Percentiles rank a stretch among this genome's conserved stretches.
These are phyloP conservation scores for Erebia ligea DNA, from an alignment of 2,888 invertebrate species.

Conservation along the genomic window DNA sequence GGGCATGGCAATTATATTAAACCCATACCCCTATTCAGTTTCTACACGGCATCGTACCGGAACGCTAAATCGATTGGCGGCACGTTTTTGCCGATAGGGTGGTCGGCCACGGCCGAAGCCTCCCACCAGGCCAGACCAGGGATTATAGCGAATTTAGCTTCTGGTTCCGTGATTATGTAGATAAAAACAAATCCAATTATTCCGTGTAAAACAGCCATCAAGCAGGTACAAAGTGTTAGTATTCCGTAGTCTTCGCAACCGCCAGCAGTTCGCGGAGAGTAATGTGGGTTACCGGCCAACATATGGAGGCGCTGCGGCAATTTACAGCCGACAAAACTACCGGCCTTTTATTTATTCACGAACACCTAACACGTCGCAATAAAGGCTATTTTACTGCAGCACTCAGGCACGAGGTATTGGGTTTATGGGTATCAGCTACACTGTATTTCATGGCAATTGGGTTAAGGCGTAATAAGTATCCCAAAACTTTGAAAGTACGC, in stretches of 20 bases:
- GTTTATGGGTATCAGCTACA: not conserved
- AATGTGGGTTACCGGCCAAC: conserved; percentile 57
- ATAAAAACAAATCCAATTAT: not conserved
- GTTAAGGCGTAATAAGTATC: not conserved
- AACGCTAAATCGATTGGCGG: too few relatives aligned
- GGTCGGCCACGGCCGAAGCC: too few relatives aligned
- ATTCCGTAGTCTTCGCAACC: not conserved
- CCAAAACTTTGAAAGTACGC: too few relatives aligned
- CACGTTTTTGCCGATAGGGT: too few relatives aligned
- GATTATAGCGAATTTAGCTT: too few relatives aligned
- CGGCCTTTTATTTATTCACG: conserved; percentile 18
- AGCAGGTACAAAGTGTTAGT: not conserved
- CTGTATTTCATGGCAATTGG: not conserved
- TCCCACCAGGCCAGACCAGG: too few relatives aligned
- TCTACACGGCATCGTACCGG: too few relatives aligned
- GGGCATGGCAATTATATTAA: too few relatives aligned
- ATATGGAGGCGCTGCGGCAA: conserved; percentile 58
- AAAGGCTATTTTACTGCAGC: not conserved
- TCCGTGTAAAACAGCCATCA: not conserved
- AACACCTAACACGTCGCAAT: not conserved
- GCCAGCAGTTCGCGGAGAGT: conserved; percentile 11
- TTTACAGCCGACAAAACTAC: conserved; percentile 52
- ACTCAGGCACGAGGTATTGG: not conserved
- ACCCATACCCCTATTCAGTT: too few relatives aligned
- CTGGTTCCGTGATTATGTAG: too few relatives aligned